Percentiles rank a stretch among this genome's conserved stretches.
Evolutionary conservation across 2,888 invertebrate species (phyloP).

Genomic region (Nomada hirtipes): DNA sequence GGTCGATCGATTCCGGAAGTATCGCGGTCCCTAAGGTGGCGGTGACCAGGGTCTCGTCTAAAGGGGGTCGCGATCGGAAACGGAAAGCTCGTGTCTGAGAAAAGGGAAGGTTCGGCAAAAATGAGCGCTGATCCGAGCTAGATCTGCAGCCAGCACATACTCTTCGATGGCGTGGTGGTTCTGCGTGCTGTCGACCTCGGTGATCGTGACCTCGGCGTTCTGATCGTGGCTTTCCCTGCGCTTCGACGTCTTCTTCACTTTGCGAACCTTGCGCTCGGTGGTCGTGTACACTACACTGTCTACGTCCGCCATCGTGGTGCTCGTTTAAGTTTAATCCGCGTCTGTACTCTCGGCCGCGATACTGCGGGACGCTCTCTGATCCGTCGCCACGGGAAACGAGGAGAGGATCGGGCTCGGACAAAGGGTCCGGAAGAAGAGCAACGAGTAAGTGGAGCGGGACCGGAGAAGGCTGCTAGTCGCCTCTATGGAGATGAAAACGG

Average conservation of each 20-base stretch:
- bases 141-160: conserved; percentile 91
- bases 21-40: conserved; percentile 14
- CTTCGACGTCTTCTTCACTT: conserved; percentile 95
- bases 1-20: background rate
- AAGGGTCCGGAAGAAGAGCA: background rate
- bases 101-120: background rate
- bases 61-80: background rate
- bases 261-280: conserved; percentile 94
- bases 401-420: conserved; percentile 4
- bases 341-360: conserved; percentile 25
- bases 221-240: conserved; percentile 92
- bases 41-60: conserved; percentile 14
- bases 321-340: conserved; percentile 25
- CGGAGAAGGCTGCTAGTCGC: background rate
- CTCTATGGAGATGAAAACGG: conserved; percentile 36
- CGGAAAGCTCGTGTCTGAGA: conserved; percentile 23
- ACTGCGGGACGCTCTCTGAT: background rate
- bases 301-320: conserved; percentile 93
- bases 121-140: conserved; percentile 23
- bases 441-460: background rate
- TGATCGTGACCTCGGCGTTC: conserved; percentile 91
- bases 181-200: conserved; percentile 90
- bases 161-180: conserved; percentile 90
- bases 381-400: conserved; percentile 26
- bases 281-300: conserved; percentile 94